These are phyloP conservation scores for Galbula dea DNA, from an alignment of 2,113 vertebrate genomes.

Conservation along the genomic window DNA sequence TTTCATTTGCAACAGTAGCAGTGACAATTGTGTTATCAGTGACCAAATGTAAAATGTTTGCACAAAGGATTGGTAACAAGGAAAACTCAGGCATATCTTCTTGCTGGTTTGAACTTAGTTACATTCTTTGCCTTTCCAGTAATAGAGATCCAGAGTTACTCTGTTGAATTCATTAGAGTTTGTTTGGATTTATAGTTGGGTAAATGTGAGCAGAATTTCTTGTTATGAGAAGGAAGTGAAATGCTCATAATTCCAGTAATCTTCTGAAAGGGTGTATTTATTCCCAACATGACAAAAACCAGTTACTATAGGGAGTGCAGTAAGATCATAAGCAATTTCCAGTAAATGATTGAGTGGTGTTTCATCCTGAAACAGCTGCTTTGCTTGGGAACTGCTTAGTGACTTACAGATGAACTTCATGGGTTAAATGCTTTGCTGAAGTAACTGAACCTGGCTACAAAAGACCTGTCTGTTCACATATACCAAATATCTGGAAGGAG, in stretches of 20 bases:
- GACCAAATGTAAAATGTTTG: neutral
- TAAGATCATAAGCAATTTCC: neutral
- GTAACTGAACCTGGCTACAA: neutral
- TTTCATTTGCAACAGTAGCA: neutral
- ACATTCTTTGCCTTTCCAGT: neutral
- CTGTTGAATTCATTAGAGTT: neutral
- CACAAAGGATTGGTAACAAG: neutral
- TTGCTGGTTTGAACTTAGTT: neutral
- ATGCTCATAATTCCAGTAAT: neutral
- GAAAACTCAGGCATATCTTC: neutral
- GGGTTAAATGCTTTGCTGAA: neutral
- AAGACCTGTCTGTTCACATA: neutral
- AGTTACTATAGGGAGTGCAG: neutral
- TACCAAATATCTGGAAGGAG: neutral
- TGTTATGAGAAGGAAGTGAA: neutral
- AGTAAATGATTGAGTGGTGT: neutral
- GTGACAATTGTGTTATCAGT: neutral
- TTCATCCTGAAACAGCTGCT: slow-evolving; percentile 11
- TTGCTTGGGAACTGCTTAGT: neutral
- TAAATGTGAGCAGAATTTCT: neutral
- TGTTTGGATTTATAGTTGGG: neutral
- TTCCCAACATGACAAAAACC: neutral
- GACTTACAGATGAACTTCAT: neutral
- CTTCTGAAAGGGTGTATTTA: neutral
- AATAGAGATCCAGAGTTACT: neutral